These are phyloP conservation scores for Tyria jacobaeae DNA, from an alignment of 2,888 invertebrate species.

Conservation along the genomic window DNA sequence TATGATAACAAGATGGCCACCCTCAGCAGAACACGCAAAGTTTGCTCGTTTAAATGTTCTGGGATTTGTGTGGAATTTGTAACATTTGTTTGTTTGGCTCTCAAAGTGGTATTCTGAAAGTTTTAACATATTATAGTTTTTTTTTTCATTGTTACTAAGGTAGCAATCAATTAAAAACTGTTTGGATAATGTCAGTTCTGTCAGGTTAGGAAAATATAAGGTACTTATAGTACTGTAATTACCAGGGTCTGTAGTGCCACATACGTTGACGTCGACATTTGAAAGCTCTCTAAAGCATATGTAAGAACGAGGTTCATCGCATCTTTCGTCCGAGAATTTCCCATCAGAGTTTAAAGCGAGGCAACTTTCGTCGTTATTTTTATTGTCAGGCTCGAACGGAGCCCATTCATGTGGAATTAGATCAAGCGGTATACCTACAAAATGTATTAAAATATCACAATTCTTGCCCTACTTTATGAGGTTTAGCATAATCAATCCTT, in stretches of 20 bases:
- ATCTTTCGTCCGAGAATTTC: slow-evolving; percentile 11
- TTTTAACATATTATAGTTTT: not conserved
- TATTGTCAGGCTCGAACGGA: slow-evolving; percentile 15
- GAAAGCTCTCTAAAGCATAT: slow-evolving; percentile 13
- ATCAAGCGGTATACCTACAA: slow-evolving; percentile 11
- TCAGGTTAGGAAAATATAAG: not conserved
- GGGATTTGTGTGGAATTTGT: slow-evolving; percentile 61
- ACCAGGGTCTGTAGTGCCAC: slow-evolving; percentile 25
- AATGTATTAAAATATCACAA: not conserved
- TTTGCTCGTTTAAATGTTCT: slow-evolving; percentile 58
- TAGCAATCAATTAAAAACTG: not conserved
- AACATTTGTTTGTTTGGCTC: slow-evolving; percentile 57
- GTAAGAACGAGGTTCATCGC: slow-evolving; percentile 10
- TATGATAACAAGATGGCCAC: slow-evolving; percentile 59
- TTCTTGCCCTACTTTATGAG: no score
- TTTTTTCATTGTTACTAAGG: not conserved
- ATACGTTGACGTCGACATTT: not conserved
- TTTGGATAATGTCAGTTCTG: not conserved
- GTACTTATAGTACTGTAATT: not conserved
- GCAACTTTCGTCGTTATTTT: slow-evolving; percentile 13
- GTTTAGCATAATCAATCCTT: no score
- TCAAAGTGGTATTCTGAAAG: slow-evolving; percentile 56
- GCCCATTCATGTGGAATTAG: slow-evolving; percentile 15
- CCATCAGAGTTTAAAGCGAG: slow-evolving; percentile 1
- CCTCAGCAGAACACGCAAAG: slow-evolving; percentile 62